Evolutionary conservation across 2,797 vertebrate species (phyloP), one percentile per base, ranked within the genome.

Genomic region (Periparus ater): DNA sequence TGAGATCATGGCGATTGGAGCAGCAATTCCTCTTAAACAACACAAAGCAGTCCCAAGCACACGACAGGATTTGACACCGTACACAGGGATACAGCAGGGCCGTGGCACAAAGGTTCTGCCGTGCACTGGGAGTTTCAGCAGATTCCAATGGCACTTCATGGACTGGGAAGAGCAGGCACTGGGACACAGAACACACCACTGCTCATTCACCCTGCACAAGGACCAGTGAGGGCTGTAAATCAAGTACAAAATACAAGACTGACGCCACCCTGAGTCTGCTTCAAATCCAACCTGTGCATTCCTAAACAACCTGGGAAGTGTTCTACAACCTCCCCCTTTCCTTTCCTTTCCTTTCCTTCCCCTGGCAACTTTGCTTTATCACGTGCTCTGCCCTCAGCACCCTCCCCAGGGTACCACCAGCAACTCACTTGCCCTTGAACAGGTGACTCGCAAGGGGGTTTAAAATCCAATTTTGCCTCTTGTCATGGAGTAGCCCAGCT

Each of bases 381-480:
- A 2, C 4, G 3, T 17, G 8, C 29, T 78, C 34, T 76, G 75
- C 58, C 58, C 48, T 7, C 54, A 34, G 25, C 3, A 2, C 13
- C 40, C 36, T 84, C 53, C 76, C 85, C 70, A 14, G 40, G 40
- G 74, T 47, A 44, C 40, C 27, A 10, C 4, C 4, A 42, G 17
- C 80, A 55, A 61, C 65, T 34, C 13, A 4, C 63, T 29, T 81
- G 44, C 67, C 85, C 87, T 88, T 47, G n/a, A 60, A 36, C 45
- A 54, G 79, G 34, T 60, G 34, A 51, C 72, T 70, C 3, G 2
- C 34, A 13, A 25, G 8, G 40, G 19, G 13, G n/a, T 61, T 98
- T 98, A 99, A 96, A 99, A 99, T 85, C 99, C 99, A 7, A 99
- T 99, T 96, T 98, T 99, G 89, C 99, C 99, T 13, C 99, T 98